phyloP scores from a whole-genome alignment of 2,797 vertebrate genomes.

The Parauchenoglanis ngamensis region DNA sequence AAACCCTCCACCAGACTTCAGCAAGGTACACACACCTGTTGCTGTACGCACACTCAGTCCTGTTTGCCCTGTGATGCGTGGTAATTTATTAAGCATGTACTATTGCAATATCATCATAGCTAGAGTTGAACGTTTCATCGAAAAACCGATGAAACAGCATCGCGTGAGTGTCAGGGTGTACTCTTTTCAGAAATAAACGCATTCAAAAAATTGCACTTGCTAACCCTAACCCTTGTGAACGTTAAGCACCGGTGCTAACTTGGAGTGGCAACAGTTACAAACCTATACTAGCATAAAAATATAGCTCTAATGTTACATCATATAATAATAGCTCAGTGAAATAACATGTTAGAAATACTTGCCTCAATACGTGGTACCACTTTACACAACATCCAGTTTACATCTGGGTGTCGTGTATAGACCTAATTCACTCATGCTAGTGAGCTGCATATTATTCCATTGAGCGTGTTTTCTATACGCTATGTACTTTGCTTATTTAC shows the following conservation, averaged over 20 bases:
- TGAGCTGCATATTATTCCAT: too few species aligned
- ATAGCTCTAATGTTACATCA: too few species aligned
- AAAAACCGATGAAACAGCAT: neutral
- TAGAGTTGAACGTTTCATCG: neutral
- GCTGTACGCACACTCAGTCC: neutral
- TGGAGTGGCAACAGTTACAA: too few species aligned
- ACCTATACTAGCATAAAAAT: too few species aligned
- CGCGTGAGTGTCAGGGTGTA: neutral
- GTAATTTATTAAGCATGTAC: neutral
- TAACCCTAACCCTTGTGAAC: too few species aligned
- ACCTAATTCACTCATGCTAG: too few species aligned
- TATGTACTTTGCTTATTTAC: too few species aligned
- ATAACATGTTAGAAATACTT: neutral
- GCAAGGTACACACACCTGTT: constrained; percentile 54
- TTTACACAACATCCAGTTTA: neutral
- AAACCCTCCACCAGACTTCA: constrained; percentile 89
- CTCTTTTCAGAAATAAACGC: neutral
- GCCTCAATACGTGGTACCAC: too few species aligned
- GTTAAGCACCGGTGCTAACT: too few species aligned
- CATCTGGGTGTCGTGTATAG: too few species aligned
- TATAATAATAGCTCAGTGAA: neutral
- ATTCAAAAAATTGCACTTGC: too few species aligned
- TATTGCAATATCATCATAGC: neutral
- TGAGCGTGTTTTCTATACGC: too few species aligned
- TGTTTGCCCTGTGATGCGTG: neutral